Base-by-base conservation (phyloP, 2,888 invertebrate species). In the Xestobium rufovillosum region DNA sequence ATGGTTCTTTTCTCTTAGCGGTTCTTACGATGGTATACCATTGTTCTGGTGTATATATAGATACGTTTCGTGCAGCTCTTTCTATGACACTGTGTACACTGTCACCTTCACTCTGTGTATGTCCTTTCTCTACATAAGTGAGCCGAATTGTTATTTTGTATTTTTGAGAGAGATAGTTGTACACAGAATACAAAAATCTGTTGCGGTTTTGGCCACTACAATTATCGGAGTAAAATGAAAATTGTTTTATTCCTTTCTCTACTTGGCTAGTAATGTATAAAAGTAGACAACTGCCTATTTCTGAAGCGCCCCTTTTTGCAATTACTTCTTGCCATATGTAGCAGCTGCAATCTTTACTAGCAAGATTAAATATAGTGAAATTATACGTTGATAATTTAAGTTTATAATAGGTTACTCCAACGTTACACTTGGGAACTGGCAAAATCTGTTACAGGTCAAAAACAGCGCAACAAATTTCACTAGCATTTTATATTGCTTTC, bases 161-260 rank as follows among this genome's bases (percentile, higher is more conserved):
- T 23, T 46, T 45, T 14, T 36, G 38, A 4, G 48, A 29, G 14
- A 44, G 42, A 23, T 44, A 43, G 14, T 46, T 36, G 37, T 50
- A 53, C 40, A 48, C 39, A 16, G 42, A 45, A 40, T 49, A 55
- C 9, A 53, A 43, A 27, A 45, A 45, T 6, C 49, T 39, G 34
- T 53, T 56, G 17, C 47, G 29, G 41, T 53, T 55, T 45, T 54
- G 52, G 3, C 55, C 51, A 4, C 41, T 29, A 23, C 47, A 51
- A 33, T 51, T 54, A 34, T 54, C 53, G n/a, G 52, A 55, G 42
- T 45, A 56, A 35, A 56, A 55, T 17, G 41, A 29, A 35, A 50
- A 52, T 19, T 50, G 44, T 17, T 19, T 19, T 19, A n/a, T 19
- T 19, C 23, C 23, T 19, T 19, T 19, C n/a, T 19, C 6, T 19